Evolutionary conservation across 2,797 vertebrate genomes (phyloP).

Genomic region (Gymnoscopelus microlampas): DNA sequence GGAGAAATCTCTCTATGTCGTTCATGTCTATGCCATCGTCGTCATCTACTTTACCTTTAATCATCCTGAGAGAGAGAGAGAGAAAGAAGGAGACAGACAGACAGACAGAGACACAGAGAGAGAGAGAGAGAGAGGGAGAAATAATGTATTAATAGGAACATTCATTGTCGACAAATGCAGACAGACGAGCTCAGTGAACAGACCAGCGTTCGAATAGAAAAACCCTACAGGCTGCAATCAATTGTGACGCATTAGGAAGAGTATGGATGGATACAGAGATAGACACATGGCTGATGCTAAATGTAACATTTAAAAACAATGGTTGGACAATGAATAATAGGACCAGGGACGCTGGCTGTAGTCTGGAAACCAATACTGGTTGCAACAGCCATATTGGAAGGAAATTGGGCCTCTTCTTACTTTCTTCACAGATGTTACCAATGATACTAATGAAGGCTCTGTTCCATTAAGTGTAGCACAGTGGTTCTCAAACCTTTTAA

Average conservation of each 20-base stretch:
- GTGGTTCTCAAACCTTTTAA: too few species aligned
- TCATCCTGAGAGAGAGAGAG: constrained; percentile 81
- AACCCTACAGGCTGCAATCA: background rate
- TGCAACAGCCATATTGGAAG: too few species aligned
- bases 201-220: too few species aligned
- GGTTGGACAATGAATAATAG: too few species aligned
- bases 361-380: too few species aligned
- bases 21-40: constrained; percentile 93
- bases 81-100: too few species aligned
- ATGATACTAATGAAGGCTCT: too few species aligned
- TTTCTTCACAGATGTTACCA: too few species aligned
- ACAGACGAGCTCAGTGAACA: background rate
- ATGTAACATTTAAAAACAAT: too few species aligned
- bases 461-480: too few species aligned
- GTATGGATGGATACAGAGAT: background rate
- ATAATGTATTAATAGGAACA: background rate
- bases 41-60: constrained; percentile 90
- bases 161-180: background rate
- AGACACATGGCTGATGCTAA: background rate
- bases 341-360: too few species aligned
- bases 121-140: background rate
- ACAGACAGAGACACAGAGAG: background rate
- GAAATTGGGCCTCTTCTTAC: too few species aligned
- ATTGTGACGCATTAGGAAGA: background rate
- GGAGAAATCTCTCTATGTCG: constrained; percentile 94